Conservation (phyloP, 2,888 invertebrate genomes). For the Dendrolimus houi region DNA sequence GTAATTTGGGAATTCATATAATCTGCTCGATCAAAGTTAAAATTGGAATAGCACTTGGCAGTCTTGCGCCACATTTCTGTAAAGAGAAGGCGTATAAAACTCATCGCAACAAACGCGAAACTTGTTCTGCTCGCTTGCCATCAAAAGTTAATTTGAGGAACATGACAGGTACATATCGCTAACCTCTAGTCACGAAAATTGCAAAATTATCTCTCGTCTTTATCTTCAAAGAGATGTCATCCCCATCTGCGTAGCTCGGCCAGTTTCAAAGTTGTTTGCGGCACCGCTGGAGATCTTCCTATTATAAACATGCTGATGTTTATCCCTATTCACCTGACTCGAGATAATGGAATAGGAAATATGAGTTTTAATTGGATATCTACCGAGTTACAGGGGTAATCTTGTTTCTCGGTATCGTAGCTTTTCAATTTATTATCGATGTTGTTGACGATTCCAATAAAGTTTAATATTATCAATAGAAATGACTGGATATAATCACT, state of each 20-base stretch:
- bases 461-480: no score
- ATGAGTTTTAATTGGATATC: conserved; percentile 34
- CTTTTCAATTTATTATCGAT: no score
- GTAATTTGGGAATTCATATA: conserved; percentile 19
- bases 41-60: conserved; percentile 36
- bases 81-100: conserved; percentile 28
- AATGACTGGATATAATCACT: no score
- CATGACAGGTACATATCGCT: conserved; percentile 60
- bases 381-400: not conserved
- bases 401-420: not conserved
- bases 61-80: conserved; percentile 18
- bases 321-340: conserved; percentile 46
- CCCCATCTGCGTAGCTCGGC: conserved; percentile 57
- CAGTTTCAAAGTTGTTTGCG: conserved; percentile 67
- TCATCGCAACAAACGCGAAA: conserved; percentile 39
- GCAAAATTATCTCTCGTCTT: conserved; percentile 71
- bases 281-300: conserved; percentile 50
- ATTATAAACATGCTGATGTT: conserved; percentile 55
- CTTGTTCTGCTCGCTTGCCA: conserved; percentile 36
- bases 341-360: conserved; percentile 37
- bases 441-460: no score
- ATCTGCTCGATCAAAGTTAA: conserved; percentile 35
- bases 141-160: conserved; percentile 64
- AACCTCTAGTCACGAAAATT: conserved; percentile 63
- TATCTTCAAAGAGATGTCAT: conserved; percentile 76